Percentiles rank a stretch among this genome's conserved stretches.
These are phyloP conservation scores for Phymatocera aterrima DNA, from an alignment of 2,888 invertebrate genomes.

Conservation along the genomic window DNA sequence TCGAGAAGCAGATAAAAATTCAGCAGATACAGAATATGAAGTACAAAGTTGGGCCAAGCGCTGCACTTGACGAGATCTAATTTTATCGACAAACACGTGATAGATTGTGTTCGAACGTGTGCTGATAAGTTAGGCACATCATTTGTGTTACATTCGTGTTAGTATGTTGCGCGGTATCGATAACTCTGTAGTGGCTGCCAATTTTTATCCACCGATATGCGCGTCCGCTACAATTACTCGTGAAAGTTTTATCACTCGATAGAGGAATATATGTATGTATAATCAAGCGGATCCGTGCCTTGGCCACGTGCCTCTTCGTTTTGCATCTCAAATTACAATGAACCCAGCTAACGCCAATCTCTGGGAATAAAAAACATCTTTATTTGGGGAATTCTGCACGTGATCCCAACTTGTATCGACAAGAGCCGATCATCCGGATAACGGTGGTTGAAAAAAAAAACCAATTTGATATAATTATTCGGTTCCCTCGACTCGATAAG, in stretches of 20 bases:
- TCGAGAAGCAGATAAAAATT: neutral
- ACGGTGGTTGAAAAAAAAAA: too few species aligned
- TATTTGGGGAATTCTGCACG: too few species aligned
- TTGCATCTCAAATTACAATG: neutral
- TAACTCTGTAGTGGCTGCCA: neutral
- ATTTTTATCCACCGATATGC: neutral
- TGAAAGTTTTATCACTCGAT: neutral
- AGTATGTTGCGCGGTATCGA: neutral
- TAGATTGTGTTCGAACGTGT: neutral
- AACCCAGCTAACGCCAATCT: neutral
- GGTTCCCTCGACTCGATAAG: too few species aligned
- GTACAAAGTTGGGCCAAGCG: neutral
- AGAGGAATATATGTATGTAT: too few species aligned
- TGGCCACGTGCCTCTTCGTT: neutral
- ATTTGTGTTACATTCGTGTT: neutral
- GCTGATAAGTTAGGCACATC: too few species aligned
- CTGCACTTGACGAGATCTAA: neutral
- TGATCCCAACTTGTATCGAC: too few species aligned
- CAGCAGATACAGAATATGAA: too few species aligned
- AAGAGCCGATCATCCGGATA: too few species aligned
- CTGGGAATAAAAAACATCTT: neutral
- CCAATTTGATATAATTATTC: too few species aligned
- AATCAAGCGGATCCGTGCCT: neutral
- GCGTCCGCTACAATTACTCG: too few species aligned
- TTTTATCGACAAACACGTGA: constrained; percentile 13